These are phyloP conservation scores for Lepidocolaptes lacrymiger DNA, from an alignment of 2,797 vertebrate species.

Conservation along the genomic window DNA sequence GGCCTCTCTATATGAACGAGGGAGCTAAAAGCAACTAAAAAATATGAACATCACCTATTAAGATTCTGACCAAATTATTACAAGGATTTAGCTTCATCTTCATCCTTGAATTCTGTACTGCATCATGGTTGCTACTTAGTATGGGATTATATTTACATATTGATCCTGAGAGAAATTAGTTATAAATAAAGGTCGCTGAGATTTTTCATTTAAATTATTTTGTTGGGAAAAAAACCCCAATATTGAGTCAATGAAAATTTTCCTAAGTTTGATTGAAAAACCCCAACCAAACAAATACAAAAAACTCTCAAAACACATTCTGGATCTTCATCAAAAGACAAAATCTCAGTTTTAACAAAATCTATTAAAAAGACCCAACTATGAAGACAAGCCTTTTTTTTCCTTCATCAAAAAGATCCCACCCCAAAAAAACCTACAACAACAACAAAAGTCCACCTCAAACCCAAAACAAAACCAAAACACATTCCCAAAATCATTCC, in stretches of 20 bases:
- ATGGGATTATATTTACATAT: background rate
- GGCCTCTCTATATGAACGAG: accelerated
- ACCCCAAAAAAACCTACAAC: background rate
- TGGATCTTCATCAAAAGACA: background rate
- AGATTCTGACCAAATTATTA: background rate
- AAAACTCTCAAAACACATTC: background rate
- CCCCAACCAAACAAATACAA: no score
- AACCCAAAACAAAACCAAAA: background rate
- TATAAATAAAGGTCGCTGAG: accelerated
- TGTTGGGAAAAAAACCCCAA: background rate
- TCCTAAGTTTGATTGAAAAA: background rate
- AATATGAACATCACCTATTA: background rate
- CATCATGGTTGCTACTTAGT: background rate
- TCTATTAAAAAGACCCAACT: background rate
- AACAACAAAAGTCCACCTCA: background rate
- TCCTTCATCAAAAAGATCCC: background rate
- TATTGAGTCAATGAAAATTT: background rate
- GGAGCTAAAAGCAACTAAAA: background rate
- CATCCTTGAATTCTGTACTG: background rate
- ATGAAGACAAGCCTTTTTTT: background rate
- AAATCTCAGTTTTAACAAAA: background rate
- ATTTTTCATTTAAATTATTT: background rate
- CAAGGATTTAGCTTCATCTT: background rate
- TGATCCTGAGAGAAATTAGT: background rate
- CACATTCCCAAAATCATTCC: background rate